These are phyloP conservation scores for Rhamphomyia laevipes DNA, from an alignment of 2,888 invertebrate genomes.

Conservation along the genomic window DNA sequence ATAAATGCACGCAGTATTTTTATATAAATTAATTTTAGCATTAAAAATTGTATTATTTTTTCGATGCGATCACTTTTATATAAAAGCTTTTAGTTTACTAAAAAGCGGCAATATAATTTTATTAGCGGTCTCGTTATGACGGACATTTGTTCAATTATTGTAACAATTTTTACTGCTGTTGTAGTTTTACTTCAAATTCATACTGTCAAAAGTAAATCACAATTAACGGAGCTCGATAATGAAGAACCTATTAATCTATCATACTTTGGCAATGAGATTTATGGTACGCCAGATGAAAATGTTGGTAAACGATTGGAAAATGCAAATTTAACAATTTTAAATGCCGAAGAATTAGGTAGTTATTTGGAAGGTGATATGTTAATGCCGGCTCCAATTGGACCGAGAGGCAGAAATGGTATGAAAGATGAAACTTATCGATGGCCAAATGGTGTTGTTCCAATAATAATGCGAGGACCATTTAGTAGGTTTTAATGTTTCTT, in stretches of 20 bases:
- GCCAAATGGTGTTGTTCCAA: constrained; percentile 59
- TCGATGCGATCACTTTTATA: no score
- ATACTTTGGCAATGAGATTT: constrained; percentile 40
- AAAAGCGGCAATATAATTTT: no score
- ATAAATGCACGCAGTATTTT: no score
- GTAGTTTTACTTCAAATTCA: neutral
- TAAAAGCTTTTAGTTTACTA: no score
- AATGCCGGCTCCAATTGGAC: constrained; percentile 39
- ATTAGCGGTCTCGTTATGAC: no score
- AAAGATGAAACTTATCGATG: constrained; percentile 46
- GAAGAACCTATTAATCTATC: constrained; percentile 38
- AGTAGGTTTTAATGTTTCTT: no score
- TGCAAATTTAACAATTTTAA: constrained; percentile 31
- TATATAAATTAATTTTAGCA: no score
- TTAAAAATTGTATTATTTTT: no score
- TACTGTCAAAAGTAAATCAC: neutral
- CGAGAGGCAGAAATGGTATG: constrained; percentile 49
- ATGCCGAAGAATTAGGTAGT: constrained; percentile 68
- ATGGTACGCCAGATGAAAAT: constrained; percentile 39
- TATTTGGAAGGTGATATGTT: constrained; percentile 71
- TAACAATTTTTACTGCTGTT: no score
- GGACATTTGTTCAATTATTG: no score
- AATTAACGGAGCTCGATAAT: neutral
- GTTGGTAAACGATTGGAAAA: neutral
- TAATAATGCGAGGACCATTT: constrained; percentile 50